These are phyloP conservation scores for Pogonognathellus flavescens DNA, from an alignment of 1,140 invertebrate genomes.

Conservation along the genomic window DNA sequence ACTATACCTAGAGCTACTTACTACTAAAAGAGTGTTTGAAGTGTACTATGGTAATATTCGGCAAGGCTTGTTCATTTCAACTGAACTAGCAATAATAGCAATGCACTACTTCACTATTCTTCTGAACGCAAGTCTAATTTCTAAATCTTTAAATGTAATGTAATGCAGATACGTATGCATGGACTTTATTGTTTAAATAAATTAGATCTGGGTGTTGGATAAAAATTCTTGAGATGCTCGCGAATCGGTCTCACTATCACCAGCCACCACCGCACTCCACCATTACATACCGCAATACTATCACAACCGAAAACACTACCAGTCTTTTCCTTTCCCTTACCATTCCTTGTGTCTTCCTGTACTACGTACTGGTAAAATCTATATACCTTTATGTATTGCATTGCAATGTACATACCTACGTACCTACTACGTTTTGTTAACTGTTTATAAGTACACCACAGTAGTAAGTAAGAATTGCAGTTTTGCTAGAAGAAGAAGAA, in stretches of 20 bases:
- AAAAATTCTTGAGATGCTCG: constrained; percentile 48
- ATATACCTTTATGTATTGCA: neutral
- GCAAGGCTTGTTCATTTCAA: too few species aligned
- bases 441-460: too few species aligned
- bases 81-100: too few species aligned
- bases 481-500: too few species aligned
- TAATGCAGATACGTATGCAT: constrained; percentile 42
- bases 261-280: constrained; percentile 6
- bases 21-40: too few species aligned
- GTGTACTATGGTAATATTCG: neutral
- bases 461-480: neutral
- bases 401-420: neutral
- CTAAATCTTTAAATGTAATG: constrained; percentile 43
- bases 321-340: too few species aligned
- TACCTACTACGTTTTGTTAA: neutral
- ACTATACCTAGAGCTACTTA: too few species aligned
- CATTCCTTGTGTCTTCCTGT: too few species aligned
- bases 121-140: constrained; percentile 22
- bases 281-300: neutral
- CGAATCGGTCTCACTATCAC: constrained; percentile 46
- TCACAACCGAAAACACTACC: neutral
- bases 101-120: neutral
- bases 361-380: too few species aligned
- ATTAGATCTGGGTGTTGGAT: constrained; percentile 52
- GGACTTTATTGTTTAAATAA: constrained; percentile 53